Base-by-base conservation (phyloP, 2,888 invertebrate species). In the Neria commutata region DNA sequence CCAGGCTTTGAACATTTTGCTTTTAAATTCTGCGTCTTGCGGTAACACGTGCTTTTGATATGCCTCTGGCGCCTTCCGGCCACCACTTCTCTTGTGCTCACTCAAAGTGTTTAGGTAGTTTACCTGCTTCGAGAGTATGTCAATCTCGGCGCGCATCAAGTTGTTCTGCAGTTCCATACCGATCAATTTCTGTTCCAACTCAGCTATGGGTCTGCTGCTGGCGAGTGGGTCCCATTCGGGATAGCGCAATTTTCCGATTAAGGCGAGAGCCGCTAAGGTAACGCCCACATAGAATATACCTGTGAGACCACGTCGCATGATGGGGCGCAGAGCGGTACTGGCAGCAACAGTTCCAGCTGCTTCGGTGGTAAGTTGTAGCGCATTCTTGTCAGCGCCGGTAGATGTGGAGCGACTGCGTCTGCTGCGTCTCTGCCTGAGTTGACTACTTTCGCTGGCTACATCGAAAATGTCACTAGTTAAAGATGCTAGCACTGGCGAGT, bases 141-240 rank as follows among this genome's bases (percentile, higher is more conserved):
- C 79, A 48, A 80, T 79, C 63, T 80, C 81, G 10, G 78, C 78
- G 1, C 80, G 72, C 72, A 80, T 75, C 10, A 80, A 65, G 65
- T 79, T 79, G 58, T 80, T 80, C 51, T 78, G 75, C 33, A 81
- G 53, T 54, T 80, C 79, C 56, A 80, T 62, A 8, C 77, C 75
- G 3, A 54, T 64, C 19, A 80, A 48, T 47, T 74, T 75, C 46
- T 74, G 68, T 24, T 72, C 69, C 56, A 76, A 48, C 2, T 67
- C 67, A 0, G 57, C 50, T 2, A 61, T 25, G 0, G 63, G 56
- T 6, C 19, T 17, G 29, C 70, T 64, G 1, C 57, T 54, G 3
- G n/a, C 34, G 0, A 66, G 49, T 1, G 54, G 61, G 49, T 69
- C 64, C 75, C 76, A 76, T 26, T 69, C 70, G 10, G 76, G 74